Conservation (phyloP, 2,113 vertebrate genomes). For the Chaetops frenatus region DNA sequence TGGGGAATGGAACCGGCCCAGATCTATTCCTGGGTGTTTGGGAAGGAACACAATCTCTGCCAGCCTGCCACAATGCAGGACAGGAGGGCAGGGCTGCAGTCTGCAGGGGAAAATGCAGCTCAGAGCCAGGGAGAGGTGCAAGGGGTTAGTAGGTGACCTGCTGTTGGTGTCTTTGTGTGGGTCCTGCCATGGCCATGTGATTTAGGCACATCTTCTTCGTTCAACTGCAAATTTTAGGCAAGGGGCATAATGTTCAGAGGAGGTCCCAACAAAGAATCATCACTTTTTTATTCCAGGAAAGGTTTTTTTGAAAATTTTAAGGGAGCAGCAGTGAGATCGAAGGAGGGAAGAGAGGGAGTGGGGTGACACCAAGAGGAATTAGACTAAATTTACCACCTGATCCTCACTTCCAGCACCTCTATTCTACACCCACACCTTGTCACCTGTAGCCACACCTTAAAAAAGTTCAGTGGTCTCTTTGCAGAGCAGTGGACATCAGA, state of each 20-base stretch:
- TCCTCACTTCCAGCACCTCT: neutral
- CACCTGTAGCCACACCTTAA: neutral
- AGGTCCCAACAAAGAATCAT: neutral
- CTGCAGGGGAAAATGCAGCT: neutral
- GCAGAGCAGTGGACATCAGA: neutral
- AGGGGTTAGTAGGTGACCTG: neutral
- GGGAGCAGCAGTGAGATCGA: neutral
- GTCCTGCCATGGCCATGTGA: neutral
- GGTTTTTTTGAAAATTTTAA: neutral
- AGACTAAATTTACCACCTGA: neutral
- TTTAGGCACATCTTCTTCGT: neutral
- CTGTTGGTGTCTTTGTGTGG: neutral
- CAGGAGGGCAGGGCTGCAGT: neutral
- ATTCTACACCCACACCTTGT: neutral
- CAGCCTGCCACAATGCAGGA: neutral
- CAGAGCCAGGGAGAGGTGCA: neutral
- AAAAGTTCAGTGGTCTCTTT: neutral
- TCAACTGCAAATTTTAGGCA: neutral
- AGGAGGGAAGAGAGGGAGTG: neutral
- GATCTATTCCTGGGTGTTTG: neutral
- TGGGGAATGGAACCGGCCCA: neutral
- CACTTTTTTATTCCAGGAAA: neutral
- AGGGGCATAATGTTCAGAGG: neutral
- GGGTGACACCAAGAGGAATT: neutral
- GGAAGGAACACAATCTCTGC: neutral